Evolutionary conservation across 2,888 invertebrate species (phyloP), one percentile per base, ranked within the genome.

Genomic region (Leptinotarsa haldemani): DNA sequence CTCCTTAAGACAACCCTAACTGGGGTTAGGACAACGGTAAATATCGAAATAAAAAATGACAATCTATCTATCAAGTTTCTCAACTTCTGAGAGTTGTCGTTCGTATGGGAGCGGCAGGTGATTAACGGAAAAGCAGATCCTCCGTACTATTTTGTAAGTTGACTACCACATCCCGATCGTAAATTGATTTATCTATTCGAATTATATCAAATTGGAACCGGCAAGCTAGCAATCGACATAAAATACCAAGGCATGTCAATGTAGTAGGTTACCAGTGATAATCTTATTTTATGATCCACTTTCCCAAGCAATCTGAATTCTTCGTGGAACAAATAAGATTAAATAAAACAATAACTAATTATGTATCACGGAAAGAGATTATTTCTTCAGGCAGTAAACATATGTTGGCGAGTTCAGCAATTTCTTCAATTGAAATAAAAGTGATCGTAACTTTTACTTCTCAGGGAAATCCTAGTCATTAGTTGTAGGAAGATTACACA

Each of bases 311-410:
- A 67, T 53, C 40, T 25, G 53, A 30, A 67, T 53, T 52, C 40
- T 67, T 22, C 20, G 53, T 7, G 53, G 30, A 56, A 68, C n/a
- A 47, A n/a, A 56, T 53, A 47, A 68, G 40, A 40, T 15, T 48
- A 20, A 13, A 48, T 40, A 22, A 67, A 67, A 67, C 67, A 68
- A 68, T 68, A 68, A 68, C 46, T 68, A 58, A 68, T 68, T 68
- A 58, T n/a, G 53, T 5, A 61, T 61, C 61, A 30, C n/a, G 40
- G 30, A 61, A 40, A 61, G 15, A 30, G 61, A 61, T 18, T 16
- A 30, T 61, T 61, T 61, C 61, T 40, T 15, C n/a, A 15, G 61
- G 61, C 61, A 61, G 40, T 61, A 61, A 61, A 61, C 61, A 61
- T 40, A 61, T 61, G 61, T 61, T 61, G 30, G 61, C 61, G 40